Percentiles rank a stretch among this genome's conserved stretches.
Evolutionary conservation across 2,797 vertebrate genomes (phyloP).

Genomic region (Clamator glandarius): DNA sequence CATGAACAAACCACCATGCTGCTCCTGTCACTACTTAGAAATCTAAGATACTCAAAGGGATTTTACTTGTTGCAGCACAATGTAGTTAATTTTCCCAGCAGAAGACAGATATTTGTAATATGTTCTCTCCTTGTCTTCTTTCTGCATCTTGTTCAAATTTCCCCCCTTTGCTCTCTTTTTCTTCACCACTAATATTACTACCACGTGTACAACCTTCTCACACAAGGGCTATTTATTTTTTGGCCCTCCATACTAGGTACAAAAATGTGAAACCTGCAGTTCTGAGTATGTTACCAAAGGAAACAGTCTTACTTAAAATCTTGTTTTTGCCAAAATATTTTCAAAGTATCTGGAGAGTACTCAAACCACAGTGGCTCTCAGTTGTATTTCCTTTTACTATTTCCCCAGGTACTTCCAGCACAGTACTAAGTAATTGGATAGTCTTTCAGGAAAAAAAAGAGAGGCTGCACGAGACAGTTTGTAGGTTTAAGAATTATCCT

Average conservation of each 20-base stretch:
- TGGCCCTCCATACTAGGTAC: conserved; percentile 54
- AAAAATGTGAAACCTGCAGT: conserved; percentile 81
- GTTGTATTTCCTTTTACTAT: conserved; percentile 84
- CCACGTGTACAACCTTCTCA: conserved; percentile 49
- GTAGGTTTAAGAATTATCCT: conserved; percentile 80
- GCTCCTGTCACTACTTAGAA: not conserved
- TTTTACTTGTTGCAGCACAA: not conserved
- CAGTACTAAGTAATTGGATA: conserved; percentile 81
- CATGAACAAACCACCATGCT: not conserved
- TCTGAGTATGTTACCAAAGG: conserved; percentile 83
- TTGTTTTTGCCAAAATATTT: conserved; percentile 85
- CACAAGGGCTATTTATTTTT: not conserved
- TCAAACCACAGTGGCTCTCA: conserved; percentile 85
- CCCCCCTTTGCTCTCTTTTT: not conserved
- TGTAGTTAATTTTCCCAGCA: not conserved
- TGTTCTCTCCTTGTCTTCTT: not conserved
- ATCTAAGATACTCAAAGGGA: not conserved
- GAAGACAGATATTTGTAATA: not conserved
- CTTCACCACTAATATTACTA: not conserved
- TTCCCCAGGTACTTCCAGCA: conserved; percentile 81
- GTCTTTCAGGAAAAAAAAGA: conserved; percentile 63
- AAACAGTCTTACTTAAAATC: conserved; percentile 85
- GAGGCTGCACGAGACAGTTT: conserved; percentile 71
- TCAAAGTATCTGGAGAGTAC: conserved; percentile 82
- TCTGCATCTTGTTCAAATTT: not conserved